Evolutionary conservation across 2,888 invertebrate genomes (phyloP), one percentile per base, ranked within the genome.

Genomic region (Odontocerum albicorne): DNA sequence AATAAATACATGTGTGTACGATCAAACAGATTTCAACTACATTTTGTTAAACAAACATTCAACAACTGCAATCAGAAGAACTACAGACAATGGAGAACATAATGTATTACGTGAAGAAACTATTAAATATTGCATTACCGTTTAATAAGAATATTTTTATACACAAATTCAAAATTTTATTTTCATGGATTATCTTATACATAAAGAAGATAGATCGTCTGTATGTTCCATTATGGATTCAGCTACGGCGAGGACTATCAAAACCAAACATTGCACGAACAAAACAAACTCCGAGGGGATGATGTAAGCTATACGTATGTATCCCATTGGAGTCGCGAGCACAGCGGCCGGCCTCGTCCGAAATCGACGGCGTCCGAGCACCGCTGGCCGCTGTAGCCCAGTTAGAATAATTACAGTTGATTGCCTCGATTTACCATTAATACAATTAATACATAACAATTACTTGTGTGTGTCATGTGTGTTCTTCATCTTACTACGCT

Each of bases 401-500:
- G 20, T 43, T n/a, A 50, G 43, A 36, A 44, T 36, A 51, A 35
- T 44, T 44, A 44, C 51, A 43, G 36, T 36, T 32, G 39, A 19
- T 1, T n/a, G 35, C n/a, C 42, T 33, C 44, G 35, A 7, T 27
- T 52, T 27, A 20, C 52, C 21, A 27, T 16, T 35, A 32, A n/a
- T 36, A 47, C 42, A 27, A 43, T 43, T 32, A 20, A 54, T 53
- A 49, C 47, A 54, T 53, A 42, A 40, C 53, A 35, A 15, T 47
- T 42, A 49, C 27, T 43, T 42, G 39, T 38, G 47, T 53, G 52
- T 49, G 31, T 27, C 27, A 46, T 21, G 52, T 57, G 57, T 57
- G 51, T 57, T 51, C 27, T 54, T 32, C 55, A 49, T 54, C 49
- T 43, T 49, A 49, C 57, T 60, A 59, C 59, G 38, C 45, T 52